Evolutionary conservation across 2,113 vertebrate genomes (phyloP).

Genomic region (Notiomystis cincta): DNA sequence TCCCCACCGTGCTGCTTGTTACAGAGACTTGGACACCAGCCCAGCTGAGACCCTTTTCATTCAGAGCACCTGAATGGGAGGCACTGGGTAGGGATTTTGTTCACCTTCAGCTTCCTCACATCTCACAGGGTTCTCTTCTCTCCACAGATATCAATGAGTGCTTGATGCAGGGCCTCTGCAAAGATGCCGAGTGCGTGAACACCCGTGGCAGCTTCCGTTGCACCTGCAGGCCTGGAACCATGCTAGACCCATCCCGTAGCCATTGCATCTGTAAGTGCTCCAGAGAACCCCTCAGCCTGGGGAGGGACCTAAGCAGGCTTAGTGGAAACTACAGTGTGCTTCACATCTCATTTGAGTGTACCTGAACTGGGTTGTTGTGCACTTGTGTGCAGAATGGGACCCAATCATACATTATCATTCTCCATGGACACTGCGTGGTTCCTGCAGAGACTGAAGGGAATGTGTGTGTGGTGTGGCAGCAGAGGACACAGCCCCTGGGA

Average conservation of each 20-base stretch:
- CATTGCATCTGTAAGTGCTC: slow-evolving; percentile 93
- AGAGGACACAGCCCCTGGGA: background rate
- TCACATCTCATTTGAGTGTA: background rate
- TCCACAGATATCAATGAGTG: slow-evolving; percentile 94
- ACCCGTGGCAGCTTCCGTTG: slow-evolving; percentile 92
- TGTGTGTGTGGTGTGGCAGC: background rate
- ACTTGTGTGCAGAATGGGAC: background rate
- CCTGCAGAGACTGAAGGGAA: background rate
- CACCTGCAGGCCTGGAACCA: slow-evolving; percentile 85
- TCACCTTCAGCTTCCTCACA: background rate
- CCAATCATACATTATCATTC: background rate
- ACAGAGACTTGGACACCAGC: background rate
- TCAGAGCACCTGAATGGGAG: background rate
- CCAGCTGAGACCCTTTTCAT: background rate
- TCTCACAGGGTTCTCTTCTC: background rate
- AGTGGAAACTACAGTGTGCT: background rate
- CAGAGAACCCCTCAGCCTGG: background rate
- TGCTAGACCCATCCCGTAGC: slow-evolving; percentile 89
- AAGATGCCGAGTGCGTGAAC: slow-evolving; percentile 89
- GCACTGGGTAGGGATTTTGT: background rate
- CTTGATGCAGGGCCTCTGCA: slow-evolving; percentile 82
- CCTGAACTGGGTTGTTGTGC: background rate
- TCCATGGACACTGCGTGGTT: background rate
- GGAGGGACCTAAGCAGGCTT: background rate
- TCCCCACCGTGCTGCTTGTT: background rate